Evolutionary conservation across 1,140 invertebrate species (phyloP).

Genomic region (Sitodiplosis mosellana): DNA sequence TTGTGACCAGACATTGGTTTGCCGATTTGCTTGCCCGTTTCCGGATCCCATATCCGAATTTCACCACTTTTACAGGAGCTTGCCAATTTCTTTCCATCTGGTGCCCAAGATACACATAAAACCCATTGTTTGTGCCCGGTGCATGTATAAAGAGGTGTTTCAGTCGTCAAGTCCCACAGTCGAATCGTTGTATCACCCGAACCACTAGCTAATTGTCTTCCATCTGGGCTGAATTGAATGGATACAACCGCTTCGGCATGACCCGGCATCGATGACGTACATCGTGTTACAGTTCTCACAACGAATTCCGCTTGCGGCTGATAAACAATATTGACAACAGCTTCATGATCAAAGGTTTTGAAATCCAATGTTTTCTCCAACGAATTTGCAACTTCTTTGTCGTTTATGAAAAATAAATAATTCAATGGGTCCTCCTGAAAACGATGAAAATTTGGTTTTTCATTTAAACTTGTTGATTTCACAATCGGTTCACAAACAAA

Average conservation of each 20-base stretch:
- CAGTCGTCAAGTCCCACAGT: conserved; percentile 92
- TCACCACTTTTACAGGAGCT: conserved; percentile 91
- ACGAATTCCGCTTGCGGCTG: conserved; percentile 94
- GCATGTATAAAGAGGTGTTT: conserved; percentile 81
- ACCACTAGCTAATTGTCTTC: conserved; percentile 79
- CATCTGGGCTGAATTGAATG: conserved; percentile 84
- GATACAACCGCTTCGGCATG: conserved; percentile 93
- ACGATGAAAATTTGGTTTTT: not conserved
- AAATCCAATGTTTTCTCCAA: conserved; percentile 52
- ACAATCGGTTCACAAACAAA: not conserved
- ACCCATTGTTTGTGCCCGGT: conserved; percentile 89
- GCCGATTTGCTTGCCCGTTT: conserved; percentile 73
- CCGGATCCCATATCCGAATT: conserved; percentile 81
- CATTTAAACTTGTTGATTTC: no score
- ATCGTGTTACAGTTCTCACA: conserved; percentile 65
- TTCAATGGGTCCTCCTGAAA: conserved; percentile 49
- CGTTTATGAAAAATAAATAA: conserved; percentile 80
- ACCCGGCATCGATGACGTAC: conserved; percentile 72
- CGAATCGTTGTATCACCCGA: conserved; percentile 94
- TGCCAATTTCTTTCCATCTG: conserved; percentile 76
- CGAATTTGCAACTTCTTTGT: conserved; percentile 64
- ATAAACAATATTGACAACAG: conserved; percentile 82
- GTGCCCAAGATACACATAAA: conserved; percentile 87
- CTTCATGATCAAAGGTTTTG: conserved; percentile 52
- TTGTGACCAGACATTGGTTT: conserved; percentile 72